Evolutionary conservation across 2,888 invertebrate species (phyloP).

Genomic region (Thera britannica): DNA sequence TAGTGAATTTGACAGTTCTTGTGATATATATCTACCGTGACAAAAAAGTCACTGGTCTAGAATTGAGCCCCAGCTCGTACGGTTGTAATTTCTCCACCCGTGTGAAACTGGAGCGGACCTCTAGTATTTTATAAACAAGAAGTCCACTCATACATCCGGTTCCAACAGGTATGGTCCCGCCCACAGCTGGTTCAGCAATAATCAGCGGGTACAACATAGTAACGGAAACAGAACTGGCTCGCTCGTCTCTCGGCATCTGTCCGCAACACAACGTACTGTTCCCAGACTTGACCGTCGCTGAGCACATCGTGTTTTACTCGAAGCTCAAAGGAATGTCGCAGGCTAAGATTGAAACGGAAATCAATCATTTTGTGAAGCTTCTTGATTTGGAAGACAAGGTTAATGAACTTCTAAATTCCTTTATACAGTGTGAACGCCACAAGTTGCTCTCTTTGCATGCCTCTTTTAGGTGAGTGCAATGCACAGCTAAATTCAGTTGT

Average conservation of each 20-base stretch:
- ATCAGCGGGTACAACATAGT: slow-evolving; percentile 90
- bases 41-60: no score
- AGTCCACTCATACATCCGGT: no score
- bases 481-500: no score
- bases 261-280: slow-evolving; percentile 95
- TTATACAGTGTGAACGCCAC: no score
- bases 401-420: neutral
- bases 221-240: slow-evolving; percentile 88
- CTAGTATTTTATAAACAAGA: no score
- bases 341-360: slow-evolving; percentile 84
- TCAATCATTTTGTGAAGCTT: slow-evolving; percentile 87
- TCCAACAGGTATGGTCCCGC: slow-evolving; percentile 86
- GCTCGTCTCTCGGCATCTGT: slow-evolving; percentile 91
- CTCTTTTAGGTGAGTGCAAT: no score
- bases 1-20: no score
- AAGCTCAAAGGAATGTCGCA: slow-evolving; percentile 87
- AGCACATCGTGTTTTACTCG: slow-evolving; percentile 93
- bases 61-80: no score
- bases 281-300: slow-evolving; percentile 92
- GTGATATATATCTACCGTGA: no score
- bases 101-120: no score
- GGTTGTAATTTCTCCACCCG: no score
- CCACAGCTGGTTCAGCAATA: slow-evolving; percentile 88
- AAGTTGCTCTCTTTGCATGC: no score
- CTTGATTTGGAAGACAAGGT: slow-evolving; percentile 89